Conservation (phyloP, 2,797 vertebrate genomes). For the Acomys russatus region DNA sequence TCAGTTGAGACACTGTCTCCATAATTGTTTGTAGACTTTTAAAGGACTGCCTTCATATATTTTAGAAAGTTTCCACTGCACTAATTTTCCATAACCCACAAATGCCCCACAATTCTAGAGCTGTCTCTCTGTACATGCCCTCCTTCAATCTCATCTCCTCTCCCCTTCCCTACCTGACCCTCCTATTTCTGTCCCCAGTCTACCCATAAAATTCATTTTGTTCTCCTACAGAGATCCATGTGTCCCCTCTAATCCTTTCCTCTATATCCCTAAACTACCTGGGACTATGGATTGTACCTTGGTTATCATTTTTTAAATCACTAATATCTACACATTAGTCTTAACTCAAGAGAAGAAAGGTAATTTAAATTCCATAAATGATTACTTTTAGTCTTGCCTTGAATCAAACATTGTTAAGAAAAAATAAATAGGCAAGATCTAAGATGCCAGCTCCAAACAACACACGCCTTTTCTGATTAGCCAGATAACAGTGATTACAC, state of each 20-base stretch:
- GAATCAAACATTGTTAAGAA: not conserved
- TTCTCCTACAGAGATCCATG: not conserved
- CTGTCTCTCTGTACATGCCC: not conserved
- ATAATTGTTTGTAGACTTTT: not conserved
- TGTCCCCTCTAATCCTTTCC: not conserved
- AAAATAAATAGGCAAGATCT: not conserved
- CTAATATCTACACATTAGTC: not conserved
- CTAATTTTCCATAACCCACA: not conserved
- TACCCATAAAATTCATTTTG: not conserved
- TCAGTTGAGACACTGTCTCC: not conserved
- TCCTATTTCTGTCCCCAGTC: not conserved
- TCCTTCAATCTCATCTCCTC: not conserved
- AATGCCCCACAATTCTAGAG: not conserved
- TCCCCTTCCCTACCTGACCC: not conserved
- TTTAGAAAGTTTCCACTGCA: not conserved
- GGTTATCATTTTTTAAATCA: not conserved
- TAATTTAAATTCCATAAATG: slow-evolving; percentile 45
- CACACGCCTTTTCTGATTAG: too few relatives aligned
- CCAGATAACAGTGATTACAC: too few relatives aligned
- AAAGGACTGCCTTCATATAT: not conserved
- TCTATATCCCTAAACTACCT: not conserved
- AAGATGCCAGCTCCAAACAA: too few relatives aligned
- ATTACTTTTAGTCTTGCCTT: not conserved
- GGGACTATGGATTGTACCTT: not conserved
- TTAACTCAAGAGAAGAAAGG: not conserved